Base-by-base conservation (phyloP, 1,140 invertebrate genomes). In the Homarus americanus region DNA sequence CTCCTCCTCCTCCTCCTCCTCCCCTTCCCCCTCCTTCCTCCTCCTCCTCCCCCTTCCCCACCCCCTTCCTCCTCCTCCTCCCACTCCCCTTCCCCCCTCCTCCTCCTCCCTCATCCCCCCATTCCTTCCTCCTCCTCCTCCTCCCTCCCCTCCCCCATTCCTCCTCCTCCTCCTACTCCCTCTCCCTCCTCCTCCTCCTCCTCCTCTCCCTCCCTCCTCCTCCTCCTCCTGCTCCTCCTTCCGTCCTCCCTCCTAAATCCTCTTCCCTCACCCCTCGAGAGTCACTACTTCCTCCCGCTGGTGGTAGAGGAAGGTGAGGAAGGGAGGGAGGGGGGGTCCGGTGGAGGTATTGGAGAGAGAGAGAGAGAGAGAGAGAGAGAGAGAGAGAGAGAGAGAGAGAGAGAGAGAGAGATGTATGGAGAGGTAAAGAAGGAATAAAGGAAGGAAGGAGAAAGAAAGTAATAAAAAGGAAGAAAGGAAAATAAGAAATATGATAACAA, bases 11-110 rank as follows among this genome's bases (percentile, higher is more conserved):
- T 69, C 66, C 10, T 76, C 17, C 40, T n/a, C 36, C 34, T 76
- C 9, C 20, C 28, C n/a, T 28, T 4, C 2, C 20, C 2, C 3
- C 28, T 32, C 28, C n/a, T 20, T n/a, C 40, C 76, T 79, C 38
- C 32, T 40, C 41, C 38, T 82, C 79, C 58, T n/a, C 58, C 79
- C 58, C 41, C n/a, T n/a, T n/a, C n/a, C n/a, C n/a, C n/a, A n/a
- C n/a, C n/a, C n/a, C n/a, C n/a, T n/a, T n/a, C n/a, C n/a, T n/a
- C n/a, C 24, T 24, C 24, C 32, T 69, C 66, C n/a, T n/a, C n/a
- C n/a, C n/a, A n/a, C n/a, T n/a, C n/a, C n/a, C n/a, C n/a, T n/a
- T n/a, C n/a, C 20, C 24, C 24, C 24, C 7, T 24, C 20, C 20
- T 69, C 66, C 20, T 24, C 24, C 66, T 32, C 66, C 20, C 66